These are phyloP conservation scores for Urechis unicinctus DNA, from an alignment of 2,888 invertebrate genomes.

Conservation along the genomic window DNA sequence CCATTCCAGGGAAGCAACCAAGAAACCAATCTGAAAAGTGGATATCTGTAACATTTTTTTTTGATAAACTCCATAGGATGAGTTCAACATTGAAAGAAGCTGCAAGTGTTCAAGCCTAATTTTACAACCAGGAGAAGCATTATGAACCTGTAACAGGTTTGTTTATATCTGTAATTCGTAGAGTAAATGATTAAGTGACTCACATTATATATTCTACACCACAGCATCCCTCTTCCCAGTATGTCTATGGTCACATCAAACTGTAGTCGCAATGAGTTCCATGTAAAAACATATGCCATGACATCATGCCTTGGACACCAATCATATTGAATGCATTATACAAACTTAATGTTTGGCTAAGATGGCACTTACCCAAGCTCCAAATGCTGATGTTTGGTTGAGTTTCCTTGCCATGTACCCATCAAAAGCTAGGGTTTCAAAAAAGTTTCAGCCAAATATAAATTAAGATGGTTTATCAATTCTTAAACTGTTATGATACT, in stretches of 20 bases:
- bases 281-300: too few relatives aligned
- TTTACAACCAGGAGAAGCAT: too few relatives aligned
- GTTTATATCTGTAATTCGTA: too few relatives aligned
- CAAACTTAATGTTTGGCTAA: background rate
- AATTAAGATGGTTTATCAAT: too few relatives aligned
- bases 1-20: constrained; percentile 38
- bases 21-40: constrained; percentile 32
- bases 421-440: constrained; percentile 42
- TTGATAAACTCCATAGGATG: too few relatives aligned
- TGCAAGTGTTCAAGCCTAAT: too few relatives aligned
- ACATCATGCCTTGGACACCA: too few relatives aligned
- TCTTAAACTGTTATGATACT: too few relatives aligned
- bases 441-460: too few relatives aligned
- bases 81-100: too few relatives aligned
- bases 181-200: constrained; percentile 3
- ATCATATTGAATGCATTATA: background rate
- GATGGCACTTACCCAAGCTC: constrained; percentile 40
- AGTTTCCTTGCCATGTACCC: constrained; percentile 34
- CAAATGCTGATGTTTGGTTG: constrained; percentile 35
- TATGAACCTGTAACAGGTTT: too few relatives aligned
- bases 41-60: background rate
- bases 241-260: constrained; percentile 38
- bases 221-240: constrained; percentile 32
- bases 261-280: too few relatives aligned
- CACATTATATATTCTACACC: constrained; percentile 32